Evolutionary conservation across 1,140 invertebrate species (phyloP).

Genomic region (Belonocnema kinseyi): DNA sequence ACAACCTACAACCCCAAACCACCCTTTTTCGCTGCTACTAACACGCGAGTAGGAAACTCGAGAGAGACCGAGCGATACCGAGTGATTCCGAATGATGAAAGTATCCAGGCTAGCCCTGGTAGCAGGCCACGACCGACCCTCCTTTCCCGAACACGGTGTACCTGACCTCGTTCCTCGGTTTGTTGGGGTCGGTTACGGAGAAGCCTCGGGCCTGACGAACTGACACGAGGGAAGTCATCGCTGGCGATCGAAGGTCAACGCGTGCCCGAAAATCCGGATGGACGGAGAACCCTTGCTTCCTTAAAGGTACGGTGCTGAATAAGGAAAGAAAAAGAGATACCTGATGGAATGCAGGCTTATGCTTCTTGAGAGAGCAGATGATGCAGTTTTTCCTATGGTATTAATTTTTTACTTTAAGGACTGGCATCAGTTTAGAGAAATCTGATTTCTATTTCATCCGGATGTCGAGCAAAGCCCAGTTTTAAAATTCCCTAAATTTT

Average conservation of each 20-base stretch:
- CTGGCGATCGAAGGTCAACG: slow-evolving; percentile 14
- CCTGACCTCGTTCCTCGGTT: slow-evolving; percentile 71
- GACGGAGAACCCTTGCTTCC: too few species aligned
- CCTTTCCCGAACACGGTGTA: slow-evolving; percentile 60
- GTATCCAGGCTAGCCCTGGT: slow-evolving; percentile 45
- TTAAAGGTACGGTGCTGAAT: too few species aligned
- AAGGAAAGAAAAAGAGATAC: too few species aligned
- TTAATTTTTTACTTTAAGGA: too few species aligned
- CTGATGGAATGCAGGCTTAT: too few species aligned
- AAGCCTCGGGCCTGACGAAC: slow-evolving; percentile 50
- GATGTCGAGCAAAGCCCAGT: too few species aligned
- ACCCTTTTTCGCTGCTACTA: neutral
- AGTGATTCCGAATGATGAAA: slow-evolving; percentile 51
- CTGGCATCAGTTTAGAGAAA: too few species aligned
- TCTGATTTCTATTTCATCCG: too few species aligned
- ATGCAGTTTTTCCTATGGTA: too few species aligned
- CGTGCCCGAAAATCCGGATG: slow-evolving; percentile 31
- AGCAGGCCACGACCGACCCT: slow-evolving; percentile 41
- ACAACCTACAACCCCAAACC: slow-evolving; percentile 32
- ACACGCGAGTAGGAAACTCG: slow-evolving; percentile 34
- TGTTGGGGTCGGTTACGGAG: slow-evolving; percentile 70
- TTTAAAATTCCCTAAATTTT: too few species aligned
- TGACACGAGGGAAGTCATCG: slow-evolving; percentile 44
- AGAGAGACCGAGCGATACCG: slow-evolving; percentile 53
- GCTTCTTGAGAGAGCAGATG: too few species aligned